A percentile compares a stretch with the other conserved stretches of the same genome.
Conservation (phyloP, 2,113 vertebrate species). For the Numenius arquata region DNA sequence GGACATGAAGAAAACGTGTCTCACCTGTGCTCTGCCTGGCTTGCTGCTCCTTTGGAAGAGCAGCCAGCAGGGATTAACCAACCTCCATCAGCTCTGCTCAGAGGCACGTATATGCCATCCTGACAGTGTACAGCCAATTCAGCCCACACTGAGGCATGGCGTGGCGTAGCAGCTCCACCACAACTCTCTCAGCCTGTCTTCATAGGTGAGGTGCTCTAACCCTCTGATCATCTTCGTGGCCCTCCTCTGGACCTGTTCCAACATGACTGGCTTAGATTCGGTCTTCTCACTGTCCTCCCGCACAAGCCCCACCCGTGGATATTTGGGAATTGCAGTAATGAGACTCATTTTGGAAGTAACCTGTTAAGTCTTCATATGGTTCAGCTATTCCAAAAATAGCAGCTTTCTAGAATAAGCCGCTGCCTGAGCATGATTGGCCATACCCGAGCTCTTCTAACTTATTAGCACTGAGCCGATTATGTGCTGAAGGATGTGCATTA, state of each 20-base stretch:
- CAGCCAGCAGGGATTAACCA: not conserved
- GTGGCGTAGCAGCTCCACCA: not conserved
- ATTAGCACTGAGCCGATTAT: not conserved
- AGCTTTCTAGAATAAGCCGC: not conserved
- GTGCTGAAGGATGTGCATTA: not conserved
- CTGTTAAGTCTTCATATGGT: not conserved
- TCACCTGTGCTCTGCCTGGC: not conserved
- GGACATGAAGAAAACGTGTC: not conserved
- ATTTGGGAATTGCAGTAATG: not conserved
- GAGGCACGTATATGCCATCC: not conserved
- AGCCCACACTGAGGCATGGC: accelerated
- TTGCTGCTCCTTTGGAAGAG: not conserved
- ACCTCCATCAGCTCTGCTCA: not conserved
- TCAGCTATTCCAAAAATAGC: slow-evolving; percentile 38
- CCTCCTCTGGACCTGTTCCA: not conserved
- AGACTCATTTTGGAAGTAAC: not conserved
- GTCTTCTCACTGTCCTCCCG: not conserved
- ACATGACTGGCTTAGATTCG: not conserved
- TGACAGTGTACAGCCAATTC: not conserved
- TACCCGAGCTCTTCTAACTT: not conserved
- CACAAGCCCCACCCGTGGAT: not conserved
- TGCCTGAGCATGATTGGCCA: not conserved
- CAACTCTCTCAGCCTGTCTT: not conserved
- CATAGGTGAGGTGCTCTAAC: not conserved
- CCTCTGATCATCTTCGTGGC: not conserved